Percentiles rank a stretch among this genome's conserved stretches.
Evolutionary conservation across 2,797 vertebrate genomes (phyloP).

Genomic region (Streptopelia turtur): DNA sequence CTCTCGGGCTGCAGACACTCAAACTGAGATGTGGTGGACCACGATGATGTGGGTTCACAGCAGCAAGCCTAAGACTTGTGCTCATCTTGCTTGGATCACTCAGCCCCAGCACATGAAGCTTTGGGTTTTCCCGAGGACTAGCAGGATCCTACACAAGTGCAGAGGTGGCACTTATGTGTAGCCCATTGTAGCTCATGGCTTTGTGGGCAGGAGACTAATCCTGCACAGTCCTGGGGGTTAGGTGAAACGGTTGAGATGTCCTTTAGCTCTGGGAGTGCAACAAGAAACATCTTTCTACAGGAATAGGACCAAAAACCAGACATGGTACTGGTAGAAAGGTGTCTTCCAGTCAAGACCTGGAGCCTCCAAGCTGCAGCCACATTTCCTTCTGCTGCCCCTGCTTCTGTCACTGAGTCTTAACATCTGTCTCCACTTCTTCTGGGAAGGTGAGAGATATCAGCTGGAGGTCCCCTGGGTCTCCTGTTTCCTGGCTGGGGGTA

Average conservation of each 20-base stretch:
- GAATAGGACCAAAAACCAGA: not conserved
- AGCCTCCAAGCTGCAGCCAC: not conserved
- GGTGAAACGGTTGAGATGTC: not conserved
- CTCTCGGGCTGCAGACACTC: not conserved
- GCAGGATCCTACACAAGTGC: not conserved
- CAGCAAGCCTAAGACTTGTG: not conserved
- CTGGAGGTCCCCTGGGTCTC: not conserved
- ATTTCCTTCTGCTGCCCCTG: not conserved
- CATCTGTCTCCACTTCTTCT: not conserved
- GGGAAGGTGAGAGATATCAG: not conserved
- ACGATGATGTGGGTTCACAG: not conserved
- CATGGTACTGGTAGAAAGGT: not conserved
- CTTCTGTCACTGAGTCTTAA: not conserved
- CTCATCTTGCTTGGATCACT: fast-evolving
- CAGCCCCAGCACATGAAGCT: not conserved
- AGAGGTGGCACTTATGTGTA: not conserved
- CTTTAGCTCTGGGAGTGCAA: not conserved
- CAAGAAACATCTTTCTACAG: not conserved
- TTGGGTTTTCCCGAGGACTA: not conserved
- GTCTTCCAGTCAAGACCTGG: not conserved
- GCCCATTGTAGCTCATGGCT: not conserved
- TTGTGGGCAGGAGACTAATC: not conserved
- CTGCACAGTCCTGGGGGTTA: not conserved
- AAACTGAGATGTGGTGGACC: not conserved
- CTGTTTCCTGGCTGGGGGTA: not conserved